These are phyloP conservation scores for Lepidostoma basale DNA, from an alignment of 1,140 invertebrate genomes.

Conservation along the genomic window DNA sequence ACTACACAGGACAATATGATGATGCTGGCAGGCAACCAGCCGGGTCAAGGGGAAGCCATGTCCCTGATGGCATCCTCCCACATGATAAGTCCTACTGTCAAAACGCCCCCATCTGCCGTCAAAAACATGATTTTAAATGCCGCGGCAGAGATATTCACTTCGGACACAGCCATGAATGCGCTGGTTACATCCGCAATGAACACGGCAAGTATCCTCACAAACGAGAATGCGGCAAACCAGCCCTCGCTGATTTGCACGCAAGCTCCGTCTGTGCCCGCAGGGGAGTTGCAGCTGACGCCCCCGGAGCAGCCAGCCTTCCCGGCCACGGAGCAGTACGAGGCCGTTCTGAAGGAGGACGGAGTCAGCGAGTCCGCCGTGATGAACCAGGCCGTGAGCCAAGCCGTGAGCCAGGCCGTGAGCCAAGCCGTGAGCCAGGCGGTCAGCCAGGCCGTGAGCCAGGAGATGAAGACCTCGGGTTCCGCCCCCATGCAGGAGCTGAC, in stretches of 20 bases:
- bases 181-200: conserved; percentile 59
- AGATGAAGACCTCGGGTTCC: conserved; percentile 62
- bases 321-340: conserved; percentile 48
- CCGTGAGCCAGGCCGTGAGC: conserved; percentile 64
- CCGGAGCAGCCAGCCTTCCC: conserved; percentile 49
- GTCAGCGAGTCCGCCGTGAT: conserved; percentile 60
- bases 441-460: conserved; percentile 66
- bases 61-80: conserved; percentile 54
- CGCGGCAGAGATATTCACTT: conserved; percentile 66
- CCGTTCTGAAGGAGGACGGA: conserved; percentile 43
- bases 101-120: conserved; percentile 68
- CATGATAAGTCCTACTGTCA: conserved; percentile 55
- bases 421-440: conserved; percentile 66
- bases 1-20: conserved; percentile 49
- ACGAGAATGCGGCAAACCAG: conserved; percentile 49
- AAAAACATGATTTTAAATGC: conserved; percentile 71
- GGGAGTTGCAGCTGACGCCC: conserved; percentile 54
- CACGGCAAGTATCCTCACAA: conserved; percentile 57
- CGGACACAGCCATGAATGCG: conserved; percentile 61
- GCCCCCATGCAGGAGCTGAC: conserved; percentile 71
- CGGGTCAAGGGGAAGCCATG: conserved; percentile 49
- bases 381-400: conserved; percentile 63
- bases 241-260: conserved; percentile 49
- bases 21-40: conserved; percentile 48
- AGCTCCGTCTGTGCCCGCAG: conserved; percentile 53